phyloP scores from a whole-genome alignment of 1,140 invertebrate genomes.

The Streblospio benedicti region DNA sequence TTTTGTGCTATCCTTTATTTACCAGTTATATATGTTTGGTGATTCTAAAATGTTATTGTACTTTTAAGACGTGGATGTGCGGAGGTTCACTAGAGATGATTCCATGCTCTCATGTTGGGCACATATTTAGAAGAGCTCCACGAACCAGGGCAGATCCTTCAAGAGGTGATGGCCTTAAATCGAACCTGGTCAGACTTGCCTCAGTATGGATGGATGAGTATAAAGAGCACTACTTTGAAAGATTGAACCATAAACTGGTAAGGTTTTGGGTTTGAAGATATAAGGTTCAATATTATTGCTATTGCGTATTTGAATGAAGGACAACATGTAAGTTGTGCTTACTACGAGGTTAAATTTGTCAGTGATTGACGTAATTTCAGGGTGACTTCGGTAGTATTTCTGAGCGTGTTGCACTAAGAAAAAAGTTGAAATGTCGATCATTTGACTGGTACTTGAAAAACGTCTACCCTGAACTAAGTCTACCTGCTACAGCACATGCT shows the following conservation, averaged over 20 bases:
- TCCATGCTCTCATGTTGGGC: slow-evolving; percentile 92
- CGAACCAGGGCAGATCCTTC: slow-evolving; percentile 37
- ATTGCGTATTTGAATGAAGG: no score
- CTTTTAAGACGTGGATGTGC: slow-evolving; percentile 19
- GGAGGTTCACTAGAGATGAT: slow-evolving; percentile 79
- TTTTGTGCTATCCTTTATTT: background rate
- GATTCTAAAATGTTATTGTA: slow-evolving; percentile 66
- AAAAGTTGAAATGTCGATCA: slow-evolving; percentile 76
- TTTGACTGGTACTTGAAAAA: slow-evolving; percentile 95
- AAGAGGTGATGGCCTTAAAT: slow-evolving; percentile 31
- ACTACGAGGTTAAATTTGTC: no score
- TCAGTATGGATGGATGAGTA: slow-evolving; percentile 81
- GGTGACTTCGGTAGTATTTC: slow-evolving; percentile 50
- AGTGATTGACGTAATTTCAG: slow-evolving; percentile 1
- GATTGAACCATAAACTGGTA: slow-evolving; percentile 53
- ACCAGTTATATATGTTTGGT: slow-evolving; percentile 69
- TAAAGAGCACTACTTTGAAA: slow-evolving; percentile 69
- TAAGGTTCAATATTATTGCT: no score
- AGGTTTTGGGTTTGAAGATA: background rate
- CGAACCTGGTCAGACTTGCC: slow-evolving; percentile 48
- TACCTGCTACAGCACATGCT: slow-evolving; percentile 53
- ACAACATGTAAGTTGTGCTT: no score
- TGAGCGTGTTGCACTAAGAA: slow-evolving; percentile 62
- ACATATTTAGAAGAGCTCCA: slow-evolving; percentile 68
- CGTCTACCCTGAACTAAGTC: slow-evolving; percentile 79